Conservation (phyloP, 2,888 invertebrate species). For the Carpatolechia fugitivella region DNA sequence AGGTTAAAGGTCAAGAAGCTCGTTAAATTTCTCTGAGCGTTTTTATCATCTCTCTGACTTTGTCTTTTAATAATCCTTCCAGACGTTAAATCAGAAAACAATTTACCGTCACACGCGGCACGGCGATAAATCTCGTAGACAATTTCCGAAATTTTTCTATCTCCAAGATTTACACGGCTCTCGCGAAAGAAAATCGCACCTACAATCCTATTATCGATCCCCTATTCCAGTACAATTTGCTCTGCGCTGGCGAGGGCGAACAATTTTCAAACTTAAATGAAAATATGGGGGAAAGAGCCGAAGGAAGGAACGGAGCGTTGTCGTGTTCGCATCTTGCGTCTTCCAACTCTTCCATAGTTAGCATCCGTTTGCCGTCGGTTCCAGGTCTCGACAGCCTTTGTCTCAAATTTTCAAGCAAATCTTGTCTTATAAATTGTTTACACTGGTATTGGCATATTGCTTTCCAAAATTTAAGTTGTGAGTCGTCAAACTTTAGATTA, state of each 20-base stretch:
- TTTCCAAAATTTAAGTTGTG: background rate
- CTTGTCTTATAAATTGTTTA: constrained; percentile 12
- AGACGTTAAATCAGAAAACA: constrained; percentile 57
- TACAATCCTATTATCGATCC: constrained; percentile 76
- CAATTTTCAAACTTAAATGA: constrained; percentile 78
- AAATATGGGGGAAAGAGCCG: constrained; percentile 59
- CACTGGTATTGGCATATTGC: constrained; percentile 7
- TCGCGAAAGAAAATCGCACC: constrained; percentile 69
- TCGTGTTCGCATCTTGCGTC: constrained; percentile 29
- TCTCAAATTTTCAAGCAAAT: constrained; percentile 30
- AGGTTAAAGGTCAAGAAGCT: background rate
- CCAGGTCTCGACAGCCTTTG: constrained; percentile 35
- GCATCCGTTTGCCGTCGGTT: constrained; percentile 34
- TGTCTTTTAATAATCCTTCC: constrained; percentile 35
- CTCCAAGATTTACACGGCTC: constrained; percentile 70
- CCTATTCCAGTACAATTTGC: constrained; percentile 72
- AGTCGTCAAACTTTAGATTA: background rate
- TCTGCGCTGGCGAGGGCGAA: constrained; percentile 57
- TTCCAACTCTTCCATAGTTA: constrained; percentile 44
- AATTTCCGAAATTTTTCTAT: constrained; percentile 77
- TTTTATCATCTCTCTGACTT: background rate
- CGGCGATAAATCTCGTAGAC: constrained; percentile 62
- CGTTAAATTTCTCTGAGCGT: background rate
- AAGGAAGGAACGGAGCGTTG: constrained; percentile 37
- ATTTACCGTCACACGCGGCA: constrained; percentile 51